Percentiles rank a stretch among this genome's conserved stretches.
Conservation (phyloP, 2,888 invertebrate species). For the Rhorus exstirpatorius region DNA sequence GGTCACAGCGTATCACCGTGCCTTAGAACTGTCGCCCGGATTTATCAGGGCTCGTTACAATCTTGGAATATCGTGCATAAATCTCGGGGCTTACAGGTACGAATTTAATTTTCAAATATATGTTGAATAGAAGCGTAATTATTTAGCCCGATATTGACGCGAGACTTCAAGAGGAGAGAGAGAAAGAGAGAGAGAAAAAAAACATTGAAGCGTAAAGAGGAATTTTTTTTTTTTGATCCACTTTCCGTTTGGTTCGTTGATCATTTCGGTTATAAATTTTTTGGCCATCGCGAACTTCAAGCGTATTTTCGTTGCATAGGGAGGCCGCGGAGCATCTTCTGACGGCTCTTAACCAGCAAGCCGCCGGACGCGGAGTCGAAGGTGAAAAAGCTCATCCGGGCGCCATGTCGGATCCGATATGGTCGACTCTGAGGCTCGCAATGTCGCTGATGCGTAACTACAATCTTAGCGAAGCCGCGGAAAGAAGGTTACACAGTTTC, state of each 20-base stretch:
- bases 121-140: too few species aligned
- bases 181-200: too few species aligned
- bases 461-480: constrained; percentile 87
- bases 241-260: too few species aligned
- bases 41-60: constrained; percentile 99
- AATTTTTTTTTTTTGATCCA: neutral
- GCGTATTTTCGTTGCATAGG: constrained; percentile 85
- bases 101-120: constrained; percentile 47
- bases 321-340: constrained; percentile 98
- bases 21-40: constrained; percentile 96
- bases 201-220: too few species aligned
- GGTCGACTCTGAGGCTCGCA: constrained; percentile 97
- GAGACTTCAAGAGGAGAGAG: too few species aligned
- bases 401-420: constrained; percentile 96
- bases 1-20: constrained; percentile 97
- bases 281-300: neutral
- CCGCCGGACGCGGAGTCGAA: constrained; percentile 89
- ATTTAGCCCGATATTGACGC: too few species aligned
- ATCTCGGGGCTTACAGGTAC: constrained; percentile 94
- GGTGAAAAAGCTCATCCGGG: constrained; percentile 85
- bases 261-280: neutral
- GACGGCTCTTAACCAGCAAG: constrained; percentile 96
- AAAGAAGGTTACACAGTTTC: constrained; percentile 86
- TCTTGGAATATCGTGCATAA: constrained; percentile 99
- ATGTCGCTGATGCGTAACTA: constrained; percentile 91